Percentiles rank a stretch among this genome's conserved stretches.
These are phyloP conservation scores for Mustela nigripes DNA, from an alignment of 2,113 vertebrate genomes.

Conservation along the genomic window DNA sequence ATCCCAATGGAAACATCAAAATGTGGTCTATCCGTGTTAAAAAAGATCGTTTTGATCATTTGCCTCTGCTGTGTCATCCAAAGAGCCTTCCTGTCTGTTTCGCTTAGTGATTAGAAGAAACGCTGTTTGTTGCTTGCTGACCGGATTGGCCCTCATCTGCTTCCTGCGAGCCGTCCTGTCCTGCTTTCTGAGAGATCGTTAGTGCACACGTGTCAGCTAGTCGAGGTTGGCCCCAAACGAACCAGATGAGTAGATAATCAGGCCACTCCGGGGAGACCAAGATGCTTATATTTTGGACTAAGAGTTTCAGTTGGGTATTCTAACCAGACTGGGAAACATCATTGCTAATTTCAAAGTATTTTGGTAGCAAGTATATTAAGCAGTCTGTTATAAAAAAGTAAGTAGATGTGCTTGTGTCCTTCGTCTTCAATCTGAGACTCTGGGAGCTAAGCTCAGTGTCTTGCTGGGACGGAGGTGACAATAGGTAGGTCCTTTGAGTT, in stretches of 20 bases:
- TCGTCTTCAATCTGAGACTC: not conserved
- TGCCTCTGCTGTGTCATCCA: not conserved
- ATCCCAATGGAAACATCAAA: not conserved
- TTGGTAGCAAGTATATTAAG: not conserved
- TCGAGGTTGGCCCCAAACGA: not conserved
- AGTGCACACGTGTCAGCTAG: not conserved
- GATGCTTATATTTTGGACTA: not conserved
- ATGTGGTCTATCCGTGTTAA: not conserved
- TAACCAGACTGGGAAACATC: not conserved
- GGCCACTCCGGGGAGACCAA: not conserved
- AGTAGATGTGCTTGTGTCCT: not conserved
- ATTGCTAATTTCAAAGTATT: constrained; percentile 4
- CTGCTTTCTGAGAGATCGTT: not conserved
- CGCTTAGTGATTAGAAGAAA: not conserved
- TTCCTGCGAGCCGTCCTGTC: not conserved
- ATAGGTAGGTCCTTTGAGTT: not conserved
- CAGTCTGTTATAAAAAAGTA: not conserved
- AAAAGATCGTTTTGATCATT: constrained; percentile 48
- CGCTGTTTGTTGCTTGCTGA: not conserved
- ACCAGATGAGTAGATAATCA: not conserved
- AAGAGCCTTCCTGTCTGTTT: not conserved
- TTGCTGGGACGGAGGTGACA: not conserved
- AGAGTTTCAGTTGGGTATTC: constrained; percentile 1
- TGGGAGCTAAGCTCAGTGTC: not conserved
- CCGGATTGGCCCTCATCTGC: not conserved